These are phyloP conservation scores for Muscicapa adusta DNA, from an alignment of 2,113 vertebrate species.

Conservation along the genomic window DNA sequence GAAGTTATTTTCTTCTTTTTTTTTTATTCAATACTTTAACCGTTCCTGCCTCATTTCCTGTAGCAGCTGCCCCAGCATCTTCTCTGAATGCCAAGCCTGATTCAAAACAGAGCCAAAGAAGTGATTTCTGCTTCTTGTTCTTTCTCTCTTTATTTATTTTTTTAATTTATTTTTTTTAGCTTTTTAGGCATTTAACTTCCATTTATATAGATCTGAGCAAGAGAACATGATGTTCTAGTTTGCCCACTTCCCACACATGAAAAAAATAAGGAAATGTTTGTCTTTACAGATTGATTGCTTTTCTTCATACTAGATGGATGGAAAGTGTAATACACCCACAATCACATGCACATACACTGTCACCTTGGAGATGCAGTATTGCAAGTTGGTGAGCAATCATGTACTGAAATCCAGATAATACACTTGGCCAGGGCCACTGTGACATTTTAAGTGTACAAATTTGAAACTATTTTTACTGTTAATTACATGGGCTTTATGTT, in stretches of 20 bases:
- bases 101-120: neutral
- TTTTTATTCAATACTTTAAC: conserved; percentile 3
- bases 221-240: conserved; percentile 16
- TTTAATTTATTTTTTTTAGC: neutral
- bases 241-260: neutral
- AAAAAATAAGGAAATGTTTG: conserved; percentile 42
- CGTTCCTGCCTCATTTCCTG: neutral
- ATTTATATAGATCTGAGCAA: conserved; percentile 11
- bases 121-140: neutral
- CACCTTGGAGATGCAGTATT: conserved; percentile 10
- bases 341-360: neutral
- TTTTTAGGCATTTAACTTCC: neutral
- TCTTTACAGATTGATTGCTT: conserved; percentile 38
- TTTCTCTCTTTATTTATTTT: neutral
- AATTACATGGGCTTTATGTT: neutral
- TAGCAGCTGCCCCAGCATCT: neutral
- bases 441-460: neutral
- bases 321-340: conserved; percentile 43
- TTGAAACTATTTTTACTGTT: neutral
- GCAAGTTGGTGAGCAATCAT: neutral
- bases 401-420: neutral
- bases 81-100: neutral
- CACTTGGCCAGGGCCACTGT: neutral
- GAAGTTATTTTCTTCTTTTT: neutral
- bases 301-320: neutral